These are phyloP conservation scores for Rissa tridactyla DNA, from an alignment of 2,113 vertebrate species.

Conservation along the genomic window DNA sequence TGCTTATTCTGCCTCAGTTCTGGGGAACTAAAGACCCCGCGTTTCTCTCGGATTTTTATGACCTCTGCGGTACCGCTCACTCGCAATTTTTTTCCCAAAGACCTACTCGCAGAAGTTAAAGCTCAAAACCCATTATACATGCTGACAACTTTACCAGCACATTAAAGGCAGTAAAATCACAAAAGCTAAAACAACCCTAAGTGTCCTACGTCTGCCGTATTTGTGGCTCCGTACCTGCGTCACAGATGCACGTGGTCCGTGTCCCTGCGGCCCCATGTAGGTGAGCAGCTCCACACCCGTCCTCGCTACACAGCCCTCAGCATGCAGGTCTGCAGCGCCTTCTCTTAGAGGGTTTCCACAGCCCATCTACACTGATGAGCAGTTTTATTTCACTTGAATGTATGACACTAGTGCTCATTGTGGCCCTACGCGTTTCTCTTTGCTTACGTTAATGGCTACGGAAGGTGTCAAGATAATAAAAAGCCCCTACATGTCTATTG, in stretches of 20 bases:
- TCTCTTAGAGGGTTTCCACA: background rate
- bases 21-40: background rate
- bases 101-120: background rate
- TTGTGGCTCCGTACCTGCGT: background rate
- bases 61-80: fast-evolving
- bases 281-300: background rate
- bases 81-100: background rate
- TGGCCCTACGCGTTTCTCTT: background rate
- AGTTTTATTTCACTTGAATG: background rate
- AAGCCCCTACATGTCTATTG: background rate
- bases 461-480: slow-evolving; percentile 11
- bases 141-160: background rate
- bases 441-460: background rate
- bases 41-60: background rate
- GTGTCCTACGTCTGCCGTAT: background rate
- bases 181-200: background rate
- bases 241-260: too few relatives aligned
- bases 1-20: background rate
- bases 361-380: background rate
- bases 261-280: background rate
- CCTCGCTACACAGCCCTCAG: background rate
- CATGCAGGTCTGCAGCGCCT: background rate
- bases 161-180: background rate
- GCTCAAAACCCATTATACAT: background rate
- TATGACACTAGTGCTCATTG: background rate